Percentiles rank a stretch among this genome's conserved stretches.
Evolutionary conservation across 2,113 vertebrate species (phyloP).

Genomic region (Electrona antarctica): DNA sequence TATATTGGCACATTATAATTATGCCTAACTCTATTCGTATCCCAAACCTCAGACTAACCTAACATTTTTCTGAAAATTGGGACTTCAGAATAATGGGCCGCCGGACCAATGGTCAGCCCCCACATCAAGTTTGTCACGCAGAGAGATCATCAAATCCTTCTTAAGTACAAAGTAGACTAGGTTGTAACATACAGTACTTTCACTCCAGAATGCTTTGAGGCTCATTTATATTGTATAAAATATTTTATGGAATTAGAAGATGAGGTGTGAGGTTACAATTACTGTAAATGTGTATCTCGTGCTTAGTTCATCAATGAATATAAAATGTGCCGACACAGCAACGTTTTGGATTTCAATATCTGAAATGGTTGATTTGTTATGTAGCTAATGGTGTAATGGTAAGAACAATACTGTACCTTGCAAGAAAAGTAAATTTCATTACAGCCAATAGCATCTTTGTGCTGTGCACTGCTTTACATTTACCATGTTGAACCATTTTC

Average conservation of each 20-base stretch:
- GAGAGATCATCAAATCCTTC: slow-evolving; percentile 52
- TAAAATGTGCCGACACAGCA: slow-evolving; percentile 14
- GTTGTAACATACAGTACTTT: slow-evolving; percentile 22
- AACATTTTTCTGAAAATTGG: too few species aligned
- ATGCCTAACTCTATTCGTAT: too few species aligned
- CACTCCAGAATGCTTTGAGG: slow-evolving; percentile 31
- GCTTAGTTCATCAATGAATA: slow-evolving; percentile 29
- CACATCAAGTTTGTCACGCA: slow-evolving; percentile 19
- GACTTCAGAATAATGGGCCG: too few species aligned
- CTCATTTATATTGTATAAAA: slow-evolving; percentile 53
- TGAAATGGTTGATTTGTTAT: slow-evolving; percentile 18
- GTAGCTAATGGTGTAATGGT: slow-evolving; percentile 7
- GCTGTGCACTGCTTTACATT: slow-evolving; percentile 14
- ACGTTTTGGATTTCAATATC: slow-evolving; percentile 26
- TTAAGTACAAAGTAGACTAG: slow-evolving; percentile 36
- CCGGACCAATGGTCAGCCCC: too few species aligned
- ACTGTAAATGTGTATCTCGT: slow-evolving; percentile 35
- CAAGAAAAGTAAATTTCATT: slow-evolving; percentile 2
- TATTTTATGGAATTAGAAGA: slow-evolving; percentile 39
- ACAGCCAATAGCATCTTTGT: slow-evolving; percentile 21
- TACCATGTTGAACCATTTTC: slow-evolving; percentile 22
- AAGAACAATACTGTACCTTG: slow-evolving; percentile 21
- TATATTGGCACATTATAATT: too few species aligned
- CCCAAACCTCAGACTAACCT: too few species aligned
- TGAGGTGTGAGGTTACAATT: slow-evolving; percentile 23